Evolutionary conservation across 2,888 invertebrate species (phyloP), one percentile per base, ranked within the genome.

Genomic region (Stenchaetothrips biformis): DNA sequence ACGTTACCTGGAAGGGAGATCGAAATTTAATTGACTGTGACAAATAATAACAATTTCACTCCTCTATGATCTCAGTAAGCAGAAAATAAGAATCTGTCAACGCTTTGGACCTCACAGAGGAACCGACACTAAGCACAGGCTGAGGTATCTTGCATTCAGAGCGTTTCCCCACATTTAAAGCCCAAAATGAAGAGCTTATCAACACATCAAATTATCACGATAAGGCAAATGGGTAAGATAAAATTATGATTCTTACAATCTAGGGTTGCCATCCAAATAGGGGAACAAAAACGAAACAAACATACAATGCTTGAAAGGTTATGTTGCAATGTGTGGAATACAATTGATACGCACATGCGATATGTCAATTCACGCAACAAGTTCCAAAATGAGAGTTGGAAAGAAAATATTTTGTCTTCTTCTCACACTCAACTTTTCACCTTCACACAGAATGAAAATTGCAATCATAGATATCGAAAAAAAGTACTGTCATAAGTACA

Each of bases 241-340:
- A 53, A 8, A 74, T 74, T 21, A 25, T 74, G 21, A 74, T 25
- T 74, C 67, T 74, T 74, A 74, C 67, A 21, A 74, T 21, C 67
- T 74, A 74, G 67, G 67, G 67, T 74, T 74, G 67, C 67, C 67
- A 74, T 74, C 25, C 9, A 37, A 74, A 74, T 13, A 11, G 25
- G 67, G 25, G 1, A 74, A 74, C 25, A 11, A 74, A 25, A 74
- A 21, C 7, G 7, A 74, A 74, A 21, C 25, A 11, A 74, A 21
- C 11, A 74, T 25, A 25, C 8, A 21, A 74, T 25, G 25, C 67
- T 74, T 25, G 25, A 25, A 74, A 74, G 25, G 18, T 59, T 6
- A 25, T 74, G 67, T 25, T 74, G 67, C 25, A 74, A 74, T 74
- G 21, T 74, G 67, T 74, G 67, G 67, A 74, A 74, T 25, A 21